phyloP scores from a whole-genome alignment of 2,797 vertebrate species.

The Nyctibius grandis region DNA sequence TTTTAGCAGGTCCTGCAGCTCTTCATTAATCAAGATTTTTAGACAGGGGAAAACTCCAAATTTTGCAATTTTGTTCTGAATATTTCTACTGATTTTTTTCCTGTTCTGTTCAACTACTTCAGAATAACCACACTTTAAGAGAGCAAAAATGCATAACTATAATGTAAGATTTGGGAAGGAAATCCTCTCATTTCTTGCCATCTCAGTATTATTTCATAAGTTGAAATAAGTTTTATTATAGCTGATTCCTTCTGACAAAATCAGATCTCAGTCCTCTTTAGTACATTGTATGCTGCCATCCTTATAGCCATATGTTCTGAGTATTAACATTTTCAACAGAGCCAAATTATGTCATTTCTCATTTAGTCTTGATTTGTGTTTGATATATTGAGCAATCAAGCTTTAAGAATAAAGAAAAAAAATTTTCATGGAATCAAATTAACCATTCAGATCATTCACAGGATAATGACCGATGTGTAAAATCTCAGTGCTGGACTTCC shows the following conservation, averaged over 20 bases:
- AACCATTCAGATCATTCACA: neutral
- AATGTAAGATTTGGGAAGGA: neutral
- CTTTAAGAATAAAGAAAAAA: neutral
- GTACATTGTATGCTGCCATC: neutral
- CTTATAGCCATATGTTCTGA: neutral
- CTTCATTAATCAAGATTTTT: neutral
- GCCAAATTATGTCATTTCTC: neutral
- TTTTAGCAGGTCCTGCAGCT: neutral
- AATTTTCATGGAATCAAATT: neutral
- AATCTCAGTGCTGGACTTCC: neutral
- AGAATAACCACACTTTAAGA: neutral
- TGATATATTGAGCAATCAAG: neutral
- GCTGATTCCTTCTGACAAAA: neutral
- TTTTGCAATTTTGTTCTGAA: neutral
- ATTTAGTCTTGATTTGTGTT: neutral
- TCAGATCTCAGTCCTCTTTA: neutral
- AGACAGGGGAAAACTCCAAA: neutral
- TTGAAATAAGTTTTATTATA: neutral
- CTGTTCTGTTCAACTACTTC: neutral
- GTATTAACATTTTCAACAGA: neutral
- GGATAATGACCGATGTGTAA: neutral
- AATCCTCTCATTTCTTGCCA: neutral
- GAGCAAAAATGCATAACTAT: neutral
- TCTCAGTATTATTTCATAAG: neutral
- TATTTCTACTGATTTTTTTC: neutral